Evolutionary conservation across 2,113 vertebrate species (phyloP), one percentile per base, ranked within the genome.

Genomic region (Talpa occidentalis): DNA sequence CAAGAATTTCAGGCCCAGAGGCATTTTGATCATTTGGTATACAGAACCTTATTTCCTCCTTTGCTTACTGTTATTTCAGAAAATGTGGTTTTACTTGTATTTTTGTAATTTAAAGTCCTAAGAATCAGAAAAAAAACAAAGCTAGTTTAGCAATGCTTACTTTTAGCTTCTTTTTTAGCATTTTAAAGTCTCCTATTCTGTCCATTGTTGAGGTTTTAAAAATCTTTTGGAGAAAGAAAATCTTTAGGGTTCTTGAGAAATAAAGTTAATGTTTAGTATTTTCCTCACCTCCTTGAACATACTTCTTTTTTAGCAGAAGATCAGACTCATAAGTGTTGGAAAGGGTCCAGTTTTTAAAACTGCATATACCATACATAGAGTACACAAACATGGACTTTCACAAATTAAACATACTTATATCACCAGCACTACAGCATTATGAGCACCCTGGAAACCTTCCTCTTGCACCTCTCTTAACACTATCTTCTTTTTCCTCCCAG

Each of bases 11-110:
- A 94, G 78, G 7, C 47, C 6, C 3, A 80, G 93, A 88, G 77
- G 52, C n/a, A 62, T 94, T 97, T 74, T 97, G 49, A 67, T 96
- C 80, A 66, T 83, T 97, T 97, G 64, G 17, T 85, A 74, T 88
- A 21, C 32, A 86, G 0, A 86, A 11, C 3, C 59, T n/a, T 83
- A 30, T 77, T 92, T 97, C 52, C 15, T 96, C 32, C 72, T 89
- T 95, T 88, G 21, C 85, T 94, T 88, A 77, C 47, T 88, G 3
- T 69, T 88, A 47, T 66, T 95, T 91, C 22, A 77, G 80, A 88
- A 96, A 90, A 95, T 91, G 62, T 92, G 78, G 69, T 93, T 92
- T 96, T 91, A 52, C 44, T 95, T 83, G 14, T 76, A 47, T 77
- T 94, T 96, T 93, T 94, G 28, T 95, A 89, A 91, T 94, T 92